Evolutionary conservation across 2,888 invertebrate genomes (phyloP).

Genomic region (Platerodrilus igneus): DNA sequence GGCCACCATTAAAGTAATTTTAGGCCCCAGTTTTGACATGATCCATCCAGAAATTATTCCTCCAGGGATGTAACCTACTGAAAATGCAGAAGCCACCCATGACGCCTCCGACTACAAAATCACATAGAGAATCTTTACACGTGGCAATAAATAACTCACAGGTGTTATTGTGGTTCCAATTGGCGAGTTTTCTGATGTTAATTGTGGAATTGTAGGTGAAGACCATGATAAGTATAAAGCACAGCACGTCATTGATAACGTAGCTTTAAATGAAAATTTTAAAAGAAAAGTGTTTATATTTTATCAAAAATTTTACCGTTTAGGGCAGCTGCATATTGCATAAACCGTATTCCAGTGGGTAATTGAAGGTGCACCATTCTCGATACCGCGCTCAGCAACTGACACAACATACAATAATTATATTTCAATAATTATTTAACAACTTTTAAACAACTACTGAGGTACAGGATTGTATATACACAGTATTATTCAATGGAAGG

Average conservation of each 20-base stretch:
- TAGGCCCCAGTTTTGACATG: conserved; percentile 55
- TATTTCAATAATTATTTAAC: too few species aligned
- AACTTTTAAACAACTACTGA: too few species aligned
- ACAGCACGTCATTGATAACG: conserved; percentile 50
- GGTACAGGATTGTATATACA: too few species aligned
- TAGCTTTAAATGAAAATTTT: conserved; percentile 46
- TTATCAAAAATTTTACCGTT: conserved; percentile 1
- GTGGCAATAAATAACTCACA: too few species aligned
- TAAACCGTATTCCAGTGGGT: too few species aligned
- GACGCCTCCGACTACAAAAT: conserved; percentile 49
- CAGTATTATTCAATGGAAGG: too few species aligned
- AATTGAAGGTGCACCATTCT: too few species aligned
- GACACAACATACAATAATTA: too few species aligned
- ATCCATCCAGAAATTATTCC: conserved; percentile 53
- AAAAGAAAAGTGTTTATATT: too few species aligned
- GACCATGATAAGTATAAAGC: conserved; percentile 53
- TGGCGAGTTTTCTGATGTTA: conserved; percentile 31
- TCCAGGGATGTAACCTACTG: conserved; percentile 54
- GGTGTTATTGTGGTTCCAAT: conserved; percentile 14
- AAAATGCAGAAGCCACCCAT: conserved; percentile 55
- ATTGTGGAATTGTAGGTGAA: conserved; percentile 55
- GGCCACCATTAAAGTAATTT: conserved; percentile 50
- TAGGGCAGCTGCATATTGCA: conserved; percentile 4
- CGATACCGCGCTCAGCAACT: too few species aligned
- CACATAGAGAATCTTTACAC: too few species aligned